Base-by-base conservation (phyloP, 2,888 invertebrate species). In the Tillus elongatus region DNA sequence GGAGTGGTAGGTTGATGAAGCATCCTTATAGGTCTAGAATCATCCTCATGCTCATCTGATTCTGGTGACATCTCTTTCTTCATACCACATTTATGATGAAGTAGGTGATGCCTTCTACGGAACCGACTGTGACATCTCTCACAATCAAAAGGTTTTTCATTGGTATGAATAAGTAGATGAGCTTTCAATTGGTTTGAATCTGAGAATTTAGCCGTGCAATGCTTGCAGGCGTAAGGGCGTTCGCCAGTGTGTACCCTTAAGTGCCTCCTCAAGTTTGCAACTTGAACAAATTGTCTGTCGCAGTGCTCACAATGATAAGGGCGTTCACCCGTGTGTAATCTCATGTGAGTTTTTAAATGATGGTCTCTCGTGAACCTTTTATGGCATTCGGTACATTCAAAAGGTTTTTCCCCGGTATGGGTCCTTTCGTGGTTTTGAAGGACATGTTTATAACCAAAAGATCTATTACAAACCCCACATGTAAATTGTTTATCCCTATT, bases 401-500 rank as follows among this genome's bases (percentile, higher is more conserved):
- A 92, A 0, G 92, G 92, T 56, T 92, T 92, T 60, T 92, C 92
- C 0, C 92, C 92, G 1, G 92, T 92, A 63, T 92, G 92, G 0
- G 92, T 93, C 50, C 92, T 77, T 57, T 91, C 91, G 66, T 92
- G 92, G 61, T 92, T 92, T 66, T 92, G 91, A 33, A 92, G 70
- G 12, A 92, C 92, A 66, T 92, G 92, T 58, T 92, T 92, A 71
- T 92, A 92, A 32, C 91, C 91, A 57, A 92, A 92, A 8, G 85
- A 85, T 47, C 90, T 77, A 42, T 82, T 81, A 69, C 92, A 92
- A 31, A 87, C 77, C 36, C 82, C 81, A 65, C 92, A 93, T 13
- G 85, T 87, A 67, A 92, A 92, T 39, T 84, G 81, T 60, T 89
- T 87, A 56, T 89, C 89, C 8, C 83, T 51, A 33, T 51, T 54